Evolutionary conservation across 1,140 invertebrate species (phyloP).

Genomic region (Drosophila oshimai): DNA sequence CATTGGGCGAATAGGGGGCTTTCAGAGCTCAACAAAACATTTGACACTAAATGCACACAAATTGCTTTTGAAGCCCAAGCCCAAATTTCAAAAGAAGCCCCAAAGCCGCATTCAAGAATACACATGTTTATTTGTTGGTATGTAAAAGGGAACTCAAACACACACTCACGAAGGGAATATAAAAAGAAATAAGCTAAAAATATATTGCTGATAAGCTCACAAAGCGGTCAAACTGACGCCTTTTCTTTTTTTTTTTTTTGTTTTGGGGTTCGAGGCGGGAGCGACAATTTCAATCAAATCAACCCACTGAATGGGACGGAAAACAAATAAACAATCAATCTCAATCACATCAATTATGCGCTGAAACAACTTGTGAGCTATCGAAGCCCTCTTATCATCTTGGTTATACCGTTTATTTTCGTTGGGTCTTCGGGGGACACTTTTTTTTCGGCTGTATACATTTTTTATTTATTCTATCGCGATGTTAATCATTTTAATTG

Average conservation of each 20-base stretch:
- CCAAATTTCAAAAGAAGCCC: conserved; percentile 48
- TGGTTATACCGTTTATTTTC: conserved; percentile 26
- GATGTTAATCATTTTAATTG: conserved; percentile 79
- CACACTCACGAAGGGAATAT: background rate
- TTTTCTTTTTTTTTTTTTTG: conserved; percentile 17
- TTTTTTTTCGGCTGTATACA: conserved; percentile 26
- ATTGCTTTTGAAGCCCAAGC: conserved; percentile 69
- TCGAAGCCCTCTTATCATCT: conserved; percentile 63
- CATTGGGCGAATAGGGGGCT: conserved; percentile 35
- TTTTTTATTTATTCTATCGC: conserved; percentile 49
- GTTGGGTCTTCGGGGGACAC: conserved; percentile 13
- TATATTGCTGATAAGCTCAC: conserved; percentile 71
- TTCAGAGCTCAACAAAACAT: conserved; percentile 53
- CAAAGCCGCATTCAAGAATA: conserved; percentile 29
- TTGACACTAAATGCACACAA: conserved; percentile 74
- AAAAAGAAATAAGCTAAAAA: conserved; percentile 46
- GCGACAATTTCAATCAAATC: conserved; percentile 47
- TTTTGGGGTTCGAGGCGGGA: conserved; percentile 20
- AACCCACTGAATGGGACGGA: conserved; percentile 34
- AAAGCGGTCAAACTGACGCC: conserved; percentile 58
- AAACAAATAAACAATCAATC: conserved; percentile 77
- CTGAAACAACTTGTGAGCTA: conserved; percentile 58
- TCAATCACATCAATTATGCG: conserved; percentile 80
- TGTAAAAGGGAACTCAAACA: background rate
- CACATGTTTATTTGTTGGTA: background rate